Evolutionary conservation across 2,797 vertebrate species (phyloP).

Genomic region (Danio choprae): DNA sequence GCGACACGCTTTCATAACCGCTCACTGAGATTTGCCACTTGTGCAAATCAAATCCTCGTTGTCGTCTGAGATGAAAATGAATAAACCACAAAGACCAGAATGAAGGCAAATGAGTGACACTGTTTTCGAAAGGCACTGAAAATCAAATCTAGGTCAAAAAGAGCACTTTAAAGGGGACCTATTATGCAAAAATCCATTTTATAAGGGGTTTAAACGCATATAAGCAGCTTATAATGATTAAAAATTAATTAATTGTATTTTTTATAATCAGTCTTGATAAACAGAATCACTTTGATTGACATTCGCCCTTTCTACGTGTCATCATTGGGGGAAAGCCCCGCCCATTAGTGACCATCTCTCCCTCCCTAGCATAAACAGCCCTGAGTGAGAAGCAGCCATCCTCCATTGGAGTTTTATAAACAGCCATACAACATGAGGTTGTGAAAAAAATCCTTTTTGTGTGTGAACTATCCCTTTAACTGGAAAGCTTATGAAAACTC

Average conservation of each 20-base stretch:
- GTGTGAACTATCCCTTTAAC: neutral
- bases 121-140: neutral
- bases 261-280: no score
- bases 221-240: no score
- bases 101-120: neutral
- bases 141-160: neutral
- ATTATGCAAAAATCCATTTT: no score
- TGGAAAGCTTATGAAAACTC: neutral
- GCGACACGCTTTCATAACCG: constrained; percentile 19
- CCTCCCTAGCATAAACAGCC: no score
- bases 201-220: no score
- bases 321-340: no score
- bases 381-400: no score
- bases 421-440: neutral
- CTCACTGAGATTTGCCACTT: neutral
- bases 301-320: no score
- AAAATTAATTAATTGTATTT: no score
- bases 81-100: constrained; percentile 1
- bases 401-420: neutral
- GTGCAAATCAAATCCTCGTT: constrained; percentile 19
- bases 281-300: no score
- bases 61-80: neutral
- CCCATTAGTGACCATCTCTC: no score
- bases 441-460: neutral
- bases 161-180: neutral